A percentile compares a stretch with the other conserved stretches of the same genome.
Conservation (phyloP, 2,888 invertebrate genomes). For the Conops quadrifasciatus region DNA sequence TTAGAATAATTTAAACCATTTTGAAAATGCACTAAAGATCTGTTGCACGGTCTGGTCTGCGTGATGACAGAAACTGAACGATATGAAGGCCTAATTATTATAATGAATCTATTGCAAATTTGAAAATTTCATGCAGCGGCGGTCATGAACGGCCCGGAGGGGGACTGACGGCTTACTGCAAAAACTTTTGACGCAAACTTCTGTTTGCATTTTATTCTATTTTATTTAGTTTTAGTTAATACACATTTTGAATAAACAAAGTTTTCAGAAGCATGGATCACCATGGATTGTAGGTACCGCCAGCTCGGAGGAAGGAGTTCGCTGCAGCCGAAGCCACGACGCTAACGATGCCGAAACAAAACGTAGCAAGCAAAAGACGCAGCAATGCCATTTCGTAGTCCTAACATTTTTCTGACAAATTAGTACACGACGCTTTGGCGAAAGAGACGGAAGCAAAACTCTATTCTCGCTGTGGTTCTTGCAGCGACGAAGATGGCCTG, state of each 20-base stretch:
- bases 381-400: too few relatives aligned
- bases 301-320: not conserved
- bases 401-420: too few relatives aligned
- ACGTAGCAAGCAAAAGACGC: not conserved
- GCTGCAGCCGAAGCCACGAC: not conserved
- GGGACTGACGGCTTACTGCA: not conserved
- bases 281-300: not conserved
- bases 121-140: constrained; percentile 51
- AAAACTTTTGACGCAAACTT: constrained; percentile 34
- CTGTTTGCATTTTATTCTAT: constrained; percentile 33
- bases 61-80: constrained; percentile 45
- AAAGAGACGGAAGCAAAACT: not conserved
- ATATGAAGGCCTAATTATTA: constrained; percentile 60
- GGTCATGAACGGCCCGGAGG: constrained; percentile 29
- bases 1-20: too few relatives aligned
- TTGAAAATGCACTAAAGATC: too few relatives aligned
- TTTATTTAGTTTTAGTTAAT: constrained; percentile 21
- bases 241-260: constrained; percentile 22
- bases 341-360: not conserved
- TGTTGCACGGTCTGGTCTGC: too few relatives aligned
- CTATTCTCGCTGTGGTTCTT: constrained; percentile 9
- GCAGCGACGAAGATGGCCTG: not conserved
- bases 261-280: constrained; percentile 4
- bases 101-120: constrained; percentile 53
- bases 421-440: too few relatives aligned